Conservation (phyloP, 2,113 vertebrate species). For the Neomonachus schauinslandi region DNA sequence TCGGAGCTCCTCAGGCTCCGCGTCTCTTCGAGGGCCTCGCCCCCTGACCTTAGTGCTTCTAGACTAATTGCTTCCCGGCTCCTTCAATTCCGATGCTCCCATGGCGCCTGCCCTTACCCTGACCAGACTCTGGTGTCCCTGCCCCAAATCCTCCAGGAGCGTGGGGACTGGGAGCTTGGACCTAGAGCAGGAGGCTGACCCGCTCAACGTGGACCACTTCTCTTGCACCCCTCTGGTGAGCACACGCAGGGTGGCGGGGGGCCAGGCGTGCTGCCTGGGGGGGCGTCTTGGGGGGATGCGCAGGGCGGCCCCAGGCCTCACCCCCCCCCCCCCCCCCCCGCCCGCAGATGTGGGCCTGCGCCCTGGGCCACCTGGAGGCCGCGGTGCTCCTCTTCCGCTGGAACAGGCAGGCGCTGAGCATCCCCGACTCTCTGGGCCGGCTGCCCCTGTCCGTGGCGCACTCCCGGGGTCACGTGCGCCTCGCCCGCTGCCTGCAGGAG, state of each 20-base stretch:
- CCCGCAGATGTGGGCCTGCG: constrained; percentile 94
- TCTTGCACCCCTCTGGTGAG: constrained; percentile 94
- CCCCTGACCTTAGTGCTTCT: background rate
- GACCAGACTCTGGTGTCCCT: background rate
- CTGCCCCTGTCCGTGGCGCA: constrained; percentile 92
- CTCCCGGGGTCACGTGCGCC: constrained; percentile 91
- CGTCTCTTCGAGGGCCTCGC: background rate
- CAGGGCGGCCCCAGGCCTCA: background rate
- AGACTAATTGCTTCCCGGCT: background rate
- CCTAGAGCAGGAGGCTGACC: constrained; percentile 95
- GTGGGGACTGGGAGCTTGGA: constrained; percentile 90
- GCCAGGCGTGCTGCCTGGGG: background rate
- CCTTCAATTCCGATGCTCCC: background rate
- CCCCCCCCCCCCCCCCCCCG: fast-evolving
- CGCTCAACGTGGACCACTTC: constrained; percentile 96
- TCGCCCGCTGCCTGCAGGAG: constrained; percentile 91
- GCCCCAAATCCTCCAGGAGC: constrained; percentile 82
- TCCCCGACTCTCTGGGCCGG: constrained; percentile 93
- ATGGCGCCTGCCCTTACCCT: background rate
- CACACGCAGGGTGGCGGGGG: fast-evolving
- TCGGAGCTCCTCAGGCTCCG: background rate
- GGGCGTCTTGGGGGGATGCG: background rate
- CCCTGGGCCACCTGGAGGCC: constrained; percentile 91
- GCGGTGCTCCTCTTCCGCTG: constrained; percentile 92
- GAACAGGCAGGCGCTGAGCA: constrained; percentile 90